Percentiles rank a stretch among this genome's conserved stretches.
Evolutionary conservation across 2,113 vertebrate species (phyloP).

Genomic region (Campylorhamphus procurvoides): DNA sequence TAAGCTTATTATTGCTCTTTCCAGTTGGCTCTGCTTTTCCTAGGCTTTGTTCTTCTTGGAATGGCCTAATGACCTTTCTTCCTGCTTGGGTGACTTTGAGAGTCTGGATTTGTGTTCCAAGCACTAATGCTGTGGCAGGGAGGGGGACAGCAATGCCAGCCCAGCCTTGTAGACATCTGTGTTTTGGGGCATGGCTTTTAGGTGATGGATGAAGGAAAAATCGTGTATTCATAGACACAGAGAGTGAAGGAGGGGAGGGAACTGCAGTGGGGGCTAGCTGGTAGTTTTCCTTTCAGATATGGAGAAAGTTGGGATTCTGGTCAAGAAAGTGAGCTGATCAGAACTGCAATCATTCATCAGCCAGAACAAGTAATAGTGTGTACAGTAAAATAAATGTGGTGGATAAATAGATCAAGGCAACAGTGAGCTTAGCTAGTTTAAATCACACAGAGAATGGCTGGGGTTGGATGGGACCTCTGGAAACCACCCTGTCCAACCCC

Average conservation of each 20-base stretch:
- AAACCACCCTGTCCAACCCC: background rate
- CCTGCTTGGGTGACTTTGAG: background rate
- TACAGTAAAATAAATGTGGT: background rate
- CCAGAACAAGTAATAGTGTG: background rate
- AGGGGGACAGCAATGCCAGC: background rate
- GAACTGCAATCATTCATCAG: background rate
- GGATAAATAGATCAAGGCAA: background rate
- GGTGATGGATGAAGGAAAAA: background rate
- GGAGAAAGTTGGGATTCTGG: background rate
- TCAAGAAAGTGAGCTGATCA: background rate
- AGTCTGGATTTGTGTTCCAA: background rate
- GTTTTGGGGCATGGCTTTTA: background rate
- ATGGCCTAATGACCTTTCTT: background rate
- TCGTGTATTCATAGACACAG: background rate
- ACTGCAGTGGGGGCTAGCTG: background rate
- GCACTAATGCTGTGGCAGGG: background rate
- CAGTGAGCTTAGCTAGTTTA: accelerated
- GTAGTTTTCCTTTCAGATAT: background rate
- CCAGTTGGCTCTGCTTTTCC: background rate
- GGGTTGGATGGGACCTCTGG: background rate
- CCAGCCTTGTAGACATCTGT: background rate
- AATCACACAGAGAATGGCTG: background rate
- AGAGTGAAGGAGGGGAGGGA: background rate
- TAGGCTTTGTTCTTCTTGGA: background rate
- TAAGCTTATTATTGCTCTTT: background rate